These are phyloP conservation scores for Amphipyra tragopoginis DNA, from an alignment of 2,888 invertebrate species.

Conservation along the genomic window DNA sequence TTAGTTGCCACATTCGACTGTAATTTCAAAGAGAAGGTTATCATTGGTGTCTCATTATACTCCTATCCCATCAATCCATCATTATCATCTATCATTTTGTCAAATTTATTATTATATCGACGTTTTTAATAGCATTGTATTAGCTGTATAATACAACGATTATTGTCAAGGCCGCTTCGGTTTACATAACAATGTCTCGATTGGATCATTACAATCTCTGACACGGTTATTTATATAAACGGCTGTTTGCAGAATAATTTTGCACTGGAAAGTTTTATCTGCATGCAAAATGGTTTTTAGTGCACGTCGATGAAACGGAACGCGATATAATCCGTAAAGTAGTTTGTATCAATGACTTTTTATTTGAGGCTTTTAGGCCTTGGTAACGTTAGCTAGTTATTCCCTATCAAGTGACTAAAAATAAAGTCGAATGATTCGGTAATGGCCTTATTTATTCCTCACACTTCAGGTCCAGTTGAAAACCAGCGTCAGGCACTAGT, in stretches of 20 bases:
- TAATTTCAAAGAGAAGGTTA: slow-evolving; percentile 5
- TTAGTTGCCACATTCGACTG: neutral
- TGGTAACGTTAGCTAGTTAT: no score
- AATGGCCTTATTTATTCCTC: no score
- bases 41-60: neutral
- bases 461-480: no score
- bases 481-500: no score
- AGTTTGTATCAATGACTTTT: no score
- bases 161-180: slow-evolving; percentile 27
- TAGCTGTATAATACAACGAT: slow-evolving; percentile 7
- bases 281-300: no score
- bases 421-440: no score
- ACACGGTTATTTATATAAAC: slow-evolving; percentile 12
- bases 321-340: no score
- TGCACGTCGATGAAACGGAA: no score
- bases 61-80: neutral
- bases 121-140: slow-evolving; percentile 14
- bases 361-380: no score
- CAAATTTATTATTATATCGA: slow-evolving; percentile 28
- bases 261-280: neutral
- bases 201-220: slow-evolving; percentile 15
- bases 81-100: slow-evolving; percentile 15
- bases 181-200: slow-evolving; percentile 15
- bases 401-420: no score
- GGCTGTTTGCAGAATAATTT: neutral